Base-by-base conservation (phyloP, 2,113 vertebrate species). In the Anarrhichthys ocellatus region DNA sequence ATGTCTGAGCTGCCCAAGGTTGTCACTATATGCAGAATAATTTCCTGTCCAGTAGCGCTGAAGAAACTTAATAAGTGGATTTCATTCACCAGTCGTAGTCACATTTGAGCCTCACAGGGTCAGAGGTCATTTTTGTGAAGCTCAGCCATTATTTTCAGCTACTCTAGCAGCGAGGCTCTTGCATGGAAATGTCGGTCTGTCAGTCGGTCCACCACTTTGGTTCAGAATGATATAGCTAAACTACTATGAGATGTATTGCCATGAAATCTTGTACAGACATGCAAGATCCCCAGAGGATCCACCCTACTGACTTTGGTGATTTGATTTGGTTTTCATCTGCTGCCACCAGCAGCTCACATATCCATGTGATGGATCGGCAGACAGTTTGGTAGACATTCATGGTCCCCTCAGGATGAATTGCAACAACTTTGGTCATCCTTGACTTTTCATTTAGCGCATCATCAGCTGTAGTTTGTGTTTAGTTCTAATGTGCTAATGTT, bases 1-100 rank as follows among this genome's bases (percentile, higher is more conserved):
- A 14, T 27, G 50, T 34, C 72, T 79, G 65, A 76, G 50, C 44
- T 52, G 58, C 46, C 62, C 69, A 36, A 66, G 71, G 69, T 83
- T 87, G 66, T 86, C 66, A 56, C 74, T 48, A 11, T 48, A 11
- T 82, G 61, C n/a, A 48, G 27, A 83, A 72, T 52, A 78, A 84
- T 81, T 63, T 80, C 32, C 52, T 66, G 20, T 81, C 58, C 61
- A 34, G 22, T 18, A 17, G 44, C 9, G 2, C 11, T 56, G 29
- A 27, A 58, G 48, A 78, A 54, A 24, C 18, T 40, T 18, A n/a
- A n/a, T 24, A 24, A 42, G 82, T 73, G n/a, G 34, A 44, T 83
- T 78, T 80, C 2, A 65, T 75, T 80, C 42, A 78, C 48, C 7
- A 50, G 58, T 44, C 54, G 5, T 5, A n/a, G 63, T 20, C 38